Conservation (phyloP, 1,140 invertebrate genomes). For the Atta texana region DNA sequence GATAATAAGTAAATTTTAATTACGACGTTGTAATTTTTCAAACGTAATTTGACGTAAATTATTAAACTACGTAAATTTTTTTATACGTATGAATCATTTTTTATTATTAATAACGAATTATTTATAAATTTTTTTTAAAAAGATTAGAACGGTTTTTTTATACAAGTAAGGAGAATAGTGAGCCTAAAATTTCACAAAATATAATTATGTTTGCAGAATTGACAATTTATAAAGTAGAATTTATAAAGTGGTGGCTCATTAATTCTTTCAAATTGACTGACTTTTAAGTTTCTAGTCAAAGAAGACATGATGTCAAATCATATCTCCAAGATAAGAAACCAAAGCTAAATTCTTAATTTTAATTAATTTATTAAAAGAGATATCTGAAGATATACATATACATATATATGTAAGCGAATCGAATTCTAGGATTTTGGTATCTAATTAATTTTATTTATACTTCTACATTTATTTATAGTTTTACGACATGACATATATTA, state of each 20-base stretch:
- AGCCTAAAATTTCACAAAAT: not conserved
- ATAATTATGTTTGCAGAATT: not conserved
- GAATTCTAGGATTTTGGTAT: constrained; percentile 10
- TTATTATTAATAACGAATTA: constrained; percentile 3
- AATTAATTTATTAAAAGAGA: constrained; percentile 20
- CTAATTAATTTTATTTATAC: constrained; percentile 30
- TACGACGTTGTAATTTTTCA: not conserved
- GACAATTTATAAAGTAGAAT: not conserved
- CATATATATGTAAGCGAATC: too few relatives aligned
- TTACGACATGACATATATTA: not conserved
- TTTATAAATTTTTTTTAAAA: constrained; percentile 5
- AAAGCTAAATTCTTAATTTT: constrained; percentile 51
- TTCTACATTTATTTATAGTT: not conserved
- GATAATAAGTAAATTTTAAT: not conserved
- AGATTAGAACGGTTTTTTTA: not conserved
- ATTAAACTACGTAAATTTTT: constrained; percentile 15
- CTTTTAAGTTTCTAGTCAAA: constrained; percentile 59
- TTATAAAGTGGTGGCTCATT: not conserved
- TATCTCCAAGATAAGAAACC: constrained; percentile 32
- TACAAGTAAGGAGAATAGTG: not conserved
- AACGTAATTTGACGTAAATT: not conserved
- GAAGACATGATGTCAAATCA: not conserved
- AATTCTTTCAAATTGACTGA: not conserved
- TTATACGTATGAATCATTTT: not conserved
- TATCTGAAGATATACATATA: not conserved